Evolutionary conservation across 2,797 vertebrate species (phyloP).

Genomic region (Hemitrygon akajei): DNA sequence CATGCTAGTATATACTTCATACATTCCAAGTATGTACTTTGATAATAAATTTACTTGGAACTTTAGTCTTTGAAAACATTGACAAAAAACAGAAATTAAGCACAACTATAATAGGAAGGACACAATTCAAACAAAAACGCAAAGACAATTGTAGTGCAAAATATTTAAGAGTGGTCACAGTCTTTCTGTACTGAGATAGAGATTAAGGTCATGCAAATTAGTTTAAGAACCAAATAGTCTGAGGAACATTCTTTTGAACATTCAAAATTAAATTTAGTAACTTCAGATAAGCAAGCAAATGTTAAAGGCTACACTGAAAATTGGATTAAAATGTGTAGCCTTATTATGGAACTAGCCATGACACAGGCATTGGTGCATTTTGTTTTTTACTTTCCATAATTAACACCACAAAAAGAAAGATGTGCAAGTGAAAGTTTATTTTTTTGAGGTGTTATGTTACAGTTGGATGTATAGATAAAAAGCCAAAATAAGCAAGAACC

Average conservation of each 20-base stretch:
- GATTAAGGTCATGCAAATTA: no score
- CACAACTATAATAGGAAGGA: no score
- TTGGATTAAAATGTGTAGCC: neutral
- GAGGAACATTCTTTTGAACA: neutral
- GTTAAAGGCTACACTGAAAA: neutral
- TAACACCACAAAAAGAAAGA: neutral
- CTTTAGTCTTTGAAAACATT: no score
- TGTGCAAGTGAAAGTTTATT: neutral
- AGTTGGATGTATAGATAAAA: neutral
- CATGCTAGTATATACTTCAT: no score
- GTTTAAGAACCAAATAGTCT: no score
- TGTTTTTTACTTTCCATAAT: neutral
- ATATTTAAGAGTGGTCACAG: no score
- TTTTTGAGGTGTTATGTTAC: neutral
- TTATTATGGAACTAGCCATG: neutral
- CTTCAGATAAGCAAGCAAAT: neutral
- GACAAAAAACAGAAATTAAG: no score
- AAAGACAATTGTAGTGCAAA: no score
- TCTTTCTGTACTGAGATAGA: no score
- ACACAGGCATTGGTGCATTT: neutral
- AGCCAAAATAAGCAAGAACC: neutral
- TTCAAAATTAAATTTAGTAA: neutral
- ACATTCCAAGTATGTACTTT: no score
- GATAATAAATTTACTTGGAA: no score
- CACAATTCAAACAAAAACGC: no score